Conservation (phyloP, 1,140 invertebrate genomes). For the Nymphalis io region DNA sequence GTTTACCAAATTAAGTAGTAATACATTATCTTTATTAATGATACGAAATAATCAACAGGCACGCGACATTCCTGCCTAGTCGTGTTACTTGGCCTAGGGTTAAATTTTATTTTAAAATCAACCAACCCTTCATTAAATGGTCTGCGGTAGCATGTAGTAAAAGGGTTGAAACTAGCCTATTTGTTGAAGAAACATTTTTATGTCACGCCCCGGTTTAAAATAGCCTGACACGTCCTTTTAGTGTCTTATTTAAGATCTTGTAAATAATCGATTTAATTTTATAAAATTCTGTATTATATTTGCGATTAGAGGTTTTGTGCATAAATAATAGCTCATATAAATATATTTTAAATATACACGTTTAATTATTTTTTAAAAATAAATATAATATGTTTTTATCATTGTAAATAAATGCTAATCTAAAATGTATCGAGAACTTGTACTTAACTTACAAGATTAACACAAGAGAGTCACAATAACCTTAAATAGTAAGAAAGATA, state of each 20-base stretch:
- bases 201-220: neutral
- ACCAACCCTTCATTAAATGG: slow-evolving; percentile 29
- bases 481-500: no score
- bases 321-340: no score
- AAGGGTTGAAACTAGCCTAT: slow-evolving; percentile 18
- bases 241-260: neutral
- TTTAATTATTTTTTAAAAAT: no score
- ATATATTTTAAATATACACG: no score
- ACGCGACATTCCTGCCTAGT: slow-evolving; percentile 16
- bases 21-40: neutral
- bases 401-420: no score
- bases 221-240: neutral
- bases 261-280: neutral
- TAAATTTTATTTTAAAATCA: slow-evolving; percentile 11
- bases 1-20: slow-evolving; percentile 7
- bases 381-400: no score
- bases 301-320: no score
- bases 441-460: no score
- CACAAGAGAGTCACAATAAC: no score
- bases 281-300: no score
- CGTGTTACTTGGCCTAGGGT: slow-evolving; percentile 2
- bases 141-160: slow-evolving; percentile 10
- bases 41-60: slow-evolving; percentile 14
- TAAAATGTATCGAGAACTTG: no score
- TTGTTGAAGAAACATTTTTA: neutral